These are phyloP conservation scores for Caligus rogercresseyi DNA, from an alignment of 1,140 invertebrate species.

Conservation along the genomic window DNA sequence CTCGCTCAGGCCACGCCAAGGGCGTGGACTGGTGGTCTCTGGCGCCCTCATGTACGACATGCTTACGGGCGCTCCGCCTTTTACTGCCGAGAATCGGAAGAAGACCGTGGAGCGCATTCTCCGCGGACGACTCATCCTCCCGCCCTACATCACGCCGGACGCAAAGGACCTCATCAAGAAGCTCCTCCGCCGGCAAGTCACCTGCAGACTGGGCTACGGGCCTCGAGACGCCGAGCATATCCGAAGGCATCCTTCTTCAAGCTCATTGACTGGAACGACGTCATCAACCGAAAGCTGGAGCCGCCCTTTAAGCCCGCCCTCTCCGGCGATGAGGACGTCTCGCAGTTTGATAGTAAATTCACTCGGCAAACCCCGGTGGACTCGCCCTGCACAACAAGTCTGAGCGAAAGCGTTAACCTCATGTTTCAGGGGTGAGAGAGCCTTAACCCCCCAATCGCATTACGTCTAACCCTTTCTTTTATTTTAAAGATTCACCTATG, in stretches of 20 bases:
- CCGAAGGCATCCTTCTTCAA: conserved; percentile 74
- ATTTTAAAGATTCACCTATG: conserved; percentile 86
- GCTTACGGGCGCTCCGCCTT: conserved; percentile 61
- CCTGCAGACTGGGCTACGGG: background rate
- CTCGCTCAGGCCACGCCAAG: conserved; percentile 87
- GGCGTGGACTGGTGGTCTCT: conserved; percentile 99
- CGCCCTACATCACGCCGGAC: conserved; percentile 84
- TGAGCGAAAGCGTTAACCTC: conserved; percentile 89
- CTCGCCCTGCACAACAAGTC: conserved; percentile 83
- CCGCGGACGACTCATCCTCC: conserved; percentile 78
- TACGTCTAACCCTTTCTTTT: conserved; percentile 23
- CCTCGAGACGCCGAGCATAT: conserved; percentile 44
- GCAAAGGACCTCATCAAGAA: conserved; percentile 64
- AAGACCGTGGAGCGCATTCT: conserved; percentile 98
- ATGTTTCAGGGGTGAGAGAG: conserved; percentile 52
- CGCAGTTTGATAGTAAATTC: conserved; percentile 96
- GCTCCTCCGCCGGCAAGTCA: background rate
- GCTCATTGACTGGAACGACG: conserved; percentile 81
- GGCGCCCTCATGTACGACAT: conserved; percentile 95
- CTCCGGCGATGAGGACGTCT: conserved; percentile 88
- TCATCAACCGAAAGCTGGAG: conserved; percentile 61
- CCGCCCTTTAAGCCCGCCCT: conserved; percentile 56
- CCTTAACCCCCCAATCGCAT: background rate
- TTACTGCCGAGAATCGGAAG: conserved; percentile 40
- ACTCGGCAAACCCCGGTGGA: conserved; percentile 92